phyloP scores from a whole-genome alignment of 2,797 vertebrate genomes.

The Zalophus californianus region DNA sequence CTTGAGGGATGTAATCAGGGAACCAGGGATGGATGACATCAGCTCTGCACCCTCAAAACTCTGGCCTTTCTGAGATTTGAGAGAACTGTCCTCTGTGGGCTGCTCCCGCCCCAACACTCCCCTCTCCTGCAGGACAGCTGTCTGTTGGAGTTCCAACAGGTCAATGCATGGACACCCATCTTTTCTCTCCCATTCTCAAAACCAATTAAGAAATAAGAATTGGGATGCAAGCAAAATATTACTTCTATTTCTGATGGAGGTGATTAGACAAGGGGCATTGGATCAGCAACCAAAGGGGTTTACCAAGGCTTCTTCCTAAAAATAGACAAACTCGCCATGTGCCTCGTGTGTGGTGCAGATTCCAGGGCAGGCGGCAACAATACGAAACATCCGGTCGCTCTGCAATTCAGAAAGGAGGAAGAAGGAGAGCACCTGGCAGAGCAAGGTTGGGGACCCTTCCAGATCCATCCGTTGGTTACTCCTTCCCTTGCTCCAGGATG shows the following conservation, averaged over 20 bases:
- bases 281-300: too few species aligned
- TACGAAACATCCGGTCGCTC: fast-evolving
- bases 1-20: fast-evolving
- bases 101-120: fast-evolving
- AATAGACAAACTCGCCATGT: fast-evolving
- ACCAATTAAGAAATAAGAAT: not conserved
- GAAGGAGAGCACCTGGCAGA: not conserved
- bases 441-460: fast-evolving
- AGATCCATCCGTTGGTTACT: fast-evolving
- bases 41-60: fast-evolving
- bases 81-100: fast-evolving
- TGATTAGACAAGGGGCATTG: too few species aligned
- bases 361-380: fast-evolving
- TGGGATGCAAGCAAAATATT: fast-evolving
- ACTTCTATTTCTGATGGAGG: not conserved
- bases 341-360: fast-evolving
- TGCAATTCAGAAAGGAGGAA: fast-evolving
- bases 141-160: fast-evolving
- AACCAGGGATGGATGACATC: fast-evolving
- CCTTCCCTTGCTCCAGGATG: too few species aligned
- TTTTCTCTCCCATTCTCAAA: not conserved
- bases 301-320: fast-evolving
- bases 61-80: fast-evolving
- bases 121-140: fast-evolving
- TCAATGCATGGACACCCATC: fast-evolving